Base-by-base conservation (phyloP, 2,113 vertebrate species). In the Zosterops japonicus region DNA sequence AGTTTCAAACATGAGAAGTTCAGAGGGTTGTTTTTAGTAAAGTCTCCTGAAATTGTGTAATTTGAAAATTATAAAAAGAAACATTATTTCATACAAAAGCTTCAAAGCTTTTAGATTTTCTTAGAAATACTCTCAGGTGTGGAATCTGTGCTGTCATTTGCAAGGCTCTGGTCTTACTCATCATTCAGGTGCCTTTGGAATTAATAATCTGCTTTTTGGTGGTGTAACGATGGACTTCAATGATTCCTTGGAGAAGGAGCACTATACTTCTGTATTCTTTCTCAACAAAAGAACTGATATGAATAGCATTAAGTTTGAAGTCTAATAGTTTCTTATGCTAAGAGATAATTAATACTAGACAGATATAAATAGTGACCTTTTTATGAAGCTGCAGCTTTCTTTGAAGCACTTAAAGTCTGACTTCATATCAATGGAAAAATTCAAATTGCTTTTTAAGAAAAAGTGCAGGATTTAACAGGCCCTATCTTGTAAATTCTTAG, bases 401-500 rank as follows among this genome's bases (percentile, higher is more conserved):
- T 90, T 90, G 92, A 83, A 92, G 35, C 56, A 57, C 42, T 86
- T 93, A 47, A 7, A 71, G 25, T 52, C 22, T 60, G 64, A 90
- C 75, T 93, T 87, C 60, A 35, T 94, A 69, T 83, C 64, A 70
- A 7, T 87, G 76, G 52, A 47, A 91, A 93, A 88, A 88, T 64
- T 94, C 60, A 91, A 82, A 93, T 74, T 78, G 47, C 64, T 94
- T 88, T 94, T 83, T 52, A 77, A 90, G 59, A 79, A 49, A 77
- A 86, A 86, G 67, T 72, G 21, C 50, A 77, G 56, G 25, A 74
- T 69, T 81, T 83, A 89, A 79, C 44, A 89, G 75, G 35, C 21
- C 24, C 35, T 83, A 5, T 95, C 85, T 86, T 86, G 44, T 80
- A 74, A 95, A 86, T 85, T 59, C 68, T 90, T 75, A 86, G 33